Base-by-base conservation (phyloP, 35 echinoderm and acorn worm genomes). In the Anneissia japonica region DNA sequence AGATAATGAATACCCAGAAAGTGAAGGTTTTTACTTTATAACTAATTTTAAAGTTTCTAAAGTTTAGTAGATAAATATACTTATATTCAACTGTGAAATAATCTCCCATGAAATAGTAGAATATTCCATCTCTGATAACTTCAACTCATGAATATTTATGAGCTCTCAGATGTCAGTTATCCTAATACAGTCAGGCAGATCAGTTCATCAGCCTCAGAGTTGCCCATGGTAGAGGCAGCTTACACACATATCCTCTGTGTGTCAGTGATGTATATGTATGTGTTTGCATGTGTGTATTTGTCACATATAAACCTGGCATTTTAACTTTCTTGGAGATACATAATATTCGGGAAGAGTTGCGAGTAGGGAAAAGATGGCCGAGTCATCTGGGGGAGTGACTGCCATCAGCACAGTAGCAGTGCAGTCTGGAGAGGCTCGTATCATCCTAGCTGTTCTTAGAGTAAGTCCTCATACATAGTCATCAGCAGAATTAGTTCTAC, bases 321-420 rank as follows among this genome's bases (percentile, higher is more conserved):
- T 9, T 64, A 64, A 64, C 51, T 12, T 64, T 64, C 26, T 9
- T 12, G 51, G 51, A 64, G 2, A 19, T 64, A 64, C 51, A 23
- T 23, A 23, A 64, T 64, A 16, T 9, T 64, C 19, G 51, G 51
- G 7, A 64, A 64, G 10, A 2, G 51, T 64, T 23, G 51, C 26
- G 51, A 64, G 51, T n/a, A n/a, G 51, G 51, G 51, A 19, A 64
- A 64, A 23, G 51, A 64, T 64, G 51, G 51, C 51, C 26, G 51
- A n/a, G n/a, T n/a, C 51, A 64, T 23, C 51, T 19, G 51, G 51
- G 26, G 38, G 77, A 32, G 92, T 93, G 73, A 97, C 95, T 16
- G 90, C 95, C 9, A 93, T 97, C 43, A 93, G 91, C 73, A 97
- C 95, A 9, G 88, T 97, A 76, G 95, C 95, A 35, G 82, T 97